A percentile compares a stretch with the other conserved stretches of the same genome.
phyloP scores from a whole-genome alignment of 2,113 vertebrate species.

The Aleadryas rufinucha region DNA sequence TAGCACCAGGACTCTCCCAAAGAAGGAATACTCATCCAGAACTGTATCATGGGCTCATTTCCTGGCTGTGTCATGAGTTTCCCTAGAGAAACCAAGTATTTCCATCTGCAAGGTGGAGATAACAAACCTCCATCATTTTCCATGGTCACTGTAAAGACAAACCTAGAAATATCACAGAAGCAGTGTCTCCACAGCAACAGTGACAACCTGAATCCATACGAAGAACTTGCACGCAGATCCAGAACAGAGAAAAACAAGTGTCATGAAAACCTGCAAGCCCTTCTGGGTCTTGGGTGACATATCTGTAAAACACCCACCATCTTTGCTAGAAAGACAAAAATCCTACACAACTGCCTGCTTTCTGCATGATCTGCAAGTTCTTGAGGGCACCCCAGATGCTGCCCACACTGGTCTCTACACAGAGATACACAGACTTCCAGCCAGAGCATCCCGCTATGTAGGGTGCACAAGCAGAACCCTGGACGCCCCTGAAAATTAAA shows the following conservation, averaged over 20 bases:
- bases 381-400: neutral
- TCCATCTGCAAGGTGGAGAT: constrained; percentile 31
- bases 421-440: neutral
- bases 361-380: neutral
- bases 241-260: neutral
- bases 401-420: neutral
- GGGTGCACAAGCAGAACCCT: neutral
- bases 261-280: neutral
- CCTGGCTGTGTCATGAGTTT: constrained; percentile 1
- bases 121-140: neutral
- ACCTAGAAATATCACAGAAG: neutral
- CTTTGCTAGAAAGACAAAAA: neutral
- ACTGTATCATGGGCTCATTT: neutral
- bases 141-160: neutral
- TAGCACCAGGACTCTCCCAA: neutral
- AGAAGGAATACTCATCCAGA: neutral
- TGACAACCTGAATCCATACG: neutral
- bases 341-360: neutral
- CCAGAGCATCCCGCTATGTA: neutral
- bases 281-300: neutral
- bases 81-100: neutral
- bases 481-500: neutral
- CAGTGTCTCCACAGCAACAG: neutral
- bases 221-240: neutral
- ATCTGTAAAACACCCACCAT: neutral